A percentile compares a stretch with the other conserved stretches of the same genome.
These are phyloP conservation scores for Neoitamus cyanurus DNA, from an alignment of 2,888 invertebrate species.

Conservation along the genomic window DNA sequence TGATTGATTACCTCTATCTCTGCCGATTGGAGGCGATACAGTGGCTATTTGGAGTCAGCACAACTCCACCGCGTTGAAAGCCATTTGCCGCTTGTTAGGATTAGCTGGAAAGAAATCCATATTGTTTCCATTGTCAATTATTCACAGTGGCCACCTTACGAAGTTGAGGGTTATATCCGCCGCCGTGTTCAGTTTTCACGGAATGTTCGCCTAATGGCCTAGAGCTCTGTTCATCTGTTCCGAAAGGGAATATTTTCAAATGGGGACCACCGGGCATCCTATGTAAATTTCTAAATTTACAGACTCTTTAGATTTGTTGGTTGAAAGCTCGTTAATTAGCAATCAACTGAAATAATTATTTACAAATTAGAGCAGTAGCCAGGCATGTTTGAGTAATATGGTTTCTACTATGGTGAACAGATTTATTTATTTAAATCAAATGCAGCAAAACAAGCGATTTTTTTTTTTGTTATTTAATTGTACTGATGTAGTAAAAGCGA, in stretches of 20 bases:
- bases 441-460: too few species aligned
- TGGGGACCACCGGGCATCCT: not conserved
- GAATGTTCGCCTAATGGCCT: not conserved
- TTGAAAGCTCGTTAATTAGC: not conserved
- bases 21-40: constrained; percentile 1
- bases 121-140: not conserved
- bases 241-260: not conserved
- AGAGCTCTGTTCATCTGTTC: not conserved
- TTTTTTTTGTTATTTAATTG: too few species aligned
- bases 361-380: not conserved
- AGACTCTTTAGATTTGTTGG: not conserved
- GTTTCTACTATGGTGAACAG: too few species aligned
- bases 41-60: constrained; percentile 28
- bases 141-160: not conserved
- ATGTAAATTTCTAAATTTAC: not conserved
- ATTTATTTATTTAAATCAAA: too few species aligned
- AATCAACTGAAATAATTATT: not conserved
- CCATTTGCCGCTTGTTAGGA: constrained; percentile 33
- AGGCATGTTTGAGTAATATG: too few species aligned
- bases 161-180: not conserved
- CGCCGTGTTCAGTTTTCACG: constrained; percentile 13
- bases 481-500: too few species aligned
- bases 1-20: constrained; percentile 37
- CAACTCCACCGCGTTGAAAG: not conserved
- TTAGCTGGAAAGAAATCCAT: constrained; percentile 6